phyloP scores from a whole-genome alignment of 2,888 invertebrate species.

The Phyllotreta striolata region DNA sequence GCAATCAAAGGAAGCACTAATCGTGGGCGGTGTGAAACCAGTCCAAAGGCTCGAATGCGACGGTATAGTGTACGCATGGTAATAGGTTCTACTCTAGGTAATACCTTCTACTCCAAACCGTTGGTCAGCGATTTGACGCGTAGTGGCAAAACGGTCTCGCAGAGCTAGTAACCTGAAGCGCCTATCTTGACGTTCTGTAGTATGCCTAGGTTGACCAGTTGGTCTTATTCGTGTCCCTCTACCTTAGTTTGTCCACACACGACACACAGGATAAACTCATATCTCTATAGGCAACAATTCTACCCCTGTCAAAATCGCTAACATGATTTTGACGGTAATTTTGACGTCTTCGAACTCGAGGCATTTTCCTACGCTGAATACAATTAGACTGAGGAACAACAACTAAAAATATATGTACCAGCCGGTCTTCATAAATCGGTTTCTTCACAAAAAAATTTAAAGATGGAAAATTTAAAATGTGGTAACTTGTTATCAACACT shows the following conservation, averaged over 20 bases:
- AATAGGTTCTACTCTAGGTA: no score
- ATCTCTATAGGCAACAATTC: no score
- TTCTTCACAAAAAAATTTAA: no score
- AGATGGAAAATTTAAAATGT: no score
- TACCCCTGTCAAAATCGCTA: no score
- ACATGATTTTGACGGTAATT: no score
- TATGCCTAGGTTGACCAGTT: constrained; percentile 18
- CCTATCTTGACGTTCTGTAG: constrained; percentile 20
- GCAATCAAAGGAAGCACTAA: not conserved
- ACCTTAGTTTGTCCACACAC: constrained; percentile 15
- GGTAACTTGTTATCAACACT: no score
- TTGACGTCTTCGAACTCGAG: no score
- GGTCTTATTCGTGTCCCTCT: constrained; percentile 21
- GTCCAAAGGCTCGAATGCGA: constrained; percentile 6
- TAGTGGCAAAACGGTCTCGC: constrained; percentile 20
- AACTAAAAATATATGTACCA: no score
- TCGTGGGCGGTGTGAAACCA: not conserved
- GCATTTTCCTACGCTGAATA: no score
- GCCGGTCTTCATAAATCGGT: no score
- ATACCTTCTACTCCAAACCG: constrained; percentile 5
- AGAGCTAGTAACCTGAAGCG: not conserved
- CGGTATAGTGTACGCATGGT: not conserved
- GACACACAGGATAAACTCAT: constrained; percentile 2
- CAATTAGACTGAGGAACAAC: no score
- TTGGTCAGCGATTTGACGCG: constrained; percentile 3